Conservation (phyloP, 2,888 invertebrate genomes). For the Ormyrus nitidulus region DNA sequence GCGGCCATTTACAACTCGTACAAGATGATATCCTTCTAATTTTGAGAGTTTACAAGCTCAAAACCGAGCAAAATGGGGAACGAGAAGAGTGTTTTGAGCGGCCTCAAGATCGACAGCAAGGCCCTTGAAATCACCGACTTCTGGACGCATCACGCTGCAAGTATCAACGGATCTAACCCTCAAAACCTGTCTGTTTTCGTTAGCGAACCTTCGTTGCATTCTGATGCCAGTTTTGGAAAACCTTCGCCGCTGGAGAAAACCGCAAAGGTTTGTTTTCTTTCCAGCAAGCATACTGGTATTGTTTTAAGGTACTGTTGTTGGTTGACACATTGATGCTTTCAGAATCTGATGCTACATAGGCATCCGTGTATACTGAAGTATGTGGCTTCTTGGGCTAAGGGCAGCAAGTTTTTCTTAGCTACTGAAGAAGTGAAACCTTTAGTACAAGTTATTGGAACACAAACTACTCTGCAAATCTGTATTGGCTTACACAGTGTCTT, state of each 20-base stretch:
- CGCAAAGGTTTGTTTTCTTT: slow-evolving; percentile 79
- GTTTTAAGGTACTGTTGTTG: slow-evolving; percentile 18
- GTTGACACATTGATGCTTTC: slow-evolving; percentile 67
- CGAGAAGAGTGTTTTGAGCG: slow-evolving; percentile 83
- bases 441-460: slow-evolving; percentile 80
- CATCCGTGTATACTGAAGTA: slow-evolving; percentile 92
- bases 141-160: slow-evolving; percentile 84
- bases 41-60: no score
- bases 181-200: slow-evolving; percentile 85
- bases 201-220: slow-evolving; percentile 81
- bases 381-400: slow-evolving; percentile 87
- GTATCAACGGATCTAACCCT: slow-evolving; percentile 79
- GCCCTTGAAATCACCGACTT: slow-evolving; percentile 87
- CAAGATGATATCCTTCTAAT: no score
- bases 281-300: background rate
- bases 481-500: slow-evolving; percentile 89
- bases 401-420: slow-evolving; percentile 85
- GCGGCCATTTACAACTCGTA: no score
- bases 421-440: slow-evolving; percentile 90
- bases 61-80: slow-evolving; percentile 81
- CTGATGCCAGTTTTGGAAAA: slow-evolving; percentile 70
- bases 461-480: slow-evolving; percentile 88
- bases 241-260: slow-evolving; percentile 84
- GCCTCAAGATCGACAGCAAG: slow-evolving; percentile 85
- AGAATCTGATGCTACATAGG: slow-evolving; percentile 91